Evolutionary conservation across 1,140 invertebrate genomes (phyloP), one percentile per base, ranked within the genome.

Genomic region (Drosophila neocordata): DNA sequence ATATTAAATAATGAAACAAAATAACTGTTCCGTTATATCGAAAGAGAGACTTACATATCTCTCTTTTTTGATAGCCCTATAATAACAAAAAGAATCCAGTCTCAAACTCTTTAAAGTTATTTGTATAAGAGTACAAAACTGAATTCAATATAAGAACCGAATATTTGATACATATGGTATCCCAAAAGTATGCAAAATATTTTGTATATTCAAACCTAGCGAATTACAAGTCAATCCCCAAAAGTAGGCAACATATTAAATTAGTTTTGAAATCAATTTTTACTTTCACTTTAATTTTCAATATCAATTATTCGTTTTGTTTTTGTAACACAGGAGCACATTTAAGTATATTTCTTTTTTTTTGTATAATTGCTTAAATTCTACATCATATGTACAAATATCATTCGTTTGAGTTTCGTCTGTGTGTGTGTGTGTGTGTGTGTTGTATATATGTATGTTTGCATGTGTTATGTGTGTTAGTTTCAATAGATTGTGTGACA

Each of bases 381-480:
- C 82, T 87, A 82, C 73, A 65, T 65, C 81, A 69, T 85, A 85
- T 85, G 58, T 85, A 85, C 81, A 85, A 85, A 87, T 85, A 88
- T 85, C 59, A 8, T 52, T 79, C 52, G 61, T 57, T 77, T 62
- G 56, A 63, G 35, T 60, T 53, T 55, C 31, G 20, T 37, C 35
- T 31, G 27, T 31, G 27, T 31, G 6, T 24, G 60, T 31, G 31
- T 62, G 44, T n/a, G 35, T 63, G 22, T 31, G 24, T 48, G 34
- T 22, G 12, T 59, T 67, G 60, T 65, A 11, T 52, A 38, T 55
- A 58, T 65, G 57, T 64, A 35, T 24, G 27, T 48, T 34, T 62
- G 35, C 60, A 58, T 52, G 31, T 53, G 20, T 12, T 55, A 3
- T 44, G 53, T 48, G 52, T 65, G 57, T 35, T 18, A 51, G 60